Evolutionary conservation across 2,888 invertebrate species (phyloP), one percentile per base, ranked within the genome.

Genomic region (Beris morrisii): DNA sequence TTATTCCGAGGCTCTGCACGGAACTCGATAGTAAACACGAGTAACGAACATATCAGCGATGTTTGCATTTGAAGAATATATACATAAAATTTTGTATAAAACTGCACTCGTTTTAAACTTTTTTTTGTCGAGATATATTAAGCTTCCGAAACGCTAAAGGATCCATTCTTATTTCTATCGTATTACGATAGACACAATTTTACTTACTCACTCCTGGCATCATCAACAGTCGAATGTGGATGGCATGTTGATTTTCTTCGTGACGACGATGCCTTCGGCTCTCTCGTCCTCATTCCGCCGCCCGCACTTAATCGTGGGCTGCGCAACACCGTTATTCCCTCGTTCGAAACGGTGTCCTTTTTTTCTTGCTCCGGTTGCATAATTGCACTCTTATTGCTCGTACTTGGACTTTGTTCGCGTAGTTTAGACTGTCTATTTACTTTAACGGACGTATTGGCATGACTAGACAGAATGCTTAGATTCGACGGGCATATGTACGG

Each of bases 401-500:
- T 13, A 53, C 66, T 64, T 70, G 71, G 6, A 31, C 54, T 63
- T 68, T 71, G 15, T 61, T 64, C 28, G 69, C 58, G 69, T 53
- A 13, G 13, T 65, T 66, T 3, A 22, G 68, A 9, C 5, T 6
- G 3, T 6, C 32, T 59, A 50, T 9, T 73, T 74, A 72, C 65
- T 71, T 11, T 55, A 38, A 32, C 53, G 4, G 69, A 13, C 54
- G 52, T 68, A 15, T 72, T 70, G 3, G 76, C 74, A 43, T 74
- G 50, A 1, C 75, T 63, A 7, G 52, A 38, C 5, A 22, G 9
- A 4, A 31, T 5, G 11, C 12, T 6, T 3, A 54, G 13, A 30
- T 31, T n/a, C 5, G 76, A 72, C 75, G 69, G 84, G 77, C 63
- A 87, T 71, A 93, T 83, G 74, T 91, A 91, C 0, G 93, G 90